phyloP scores from a whole-genome alignment of 1,140 invertebrate genomes.

The Drosophila ogumai region DNA sequence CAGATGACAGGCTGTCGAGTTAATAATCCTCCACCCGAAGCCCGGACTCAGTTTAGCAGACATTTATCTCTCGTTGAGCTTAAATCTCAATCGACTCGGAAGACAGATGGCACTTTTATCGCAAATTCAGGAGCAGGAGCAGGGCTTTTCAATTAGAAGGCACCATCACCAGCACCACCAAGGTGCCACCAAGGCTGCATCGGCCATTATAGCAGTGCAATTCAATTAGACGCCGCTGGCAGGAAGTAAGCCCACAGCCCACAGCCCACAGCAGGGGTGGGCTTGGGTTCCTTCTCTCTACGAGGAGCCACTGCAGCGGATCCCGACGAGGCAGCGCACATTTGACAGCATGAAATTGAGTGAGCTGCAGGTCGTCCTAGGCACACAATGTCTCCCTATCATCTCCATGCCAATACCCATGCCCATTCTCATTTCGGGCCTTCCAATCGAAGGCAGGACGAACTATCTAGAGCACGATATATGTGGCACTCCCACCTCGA shows the following conservation, averaged over 20 bases:
- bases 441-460: conserved; percentile 22
- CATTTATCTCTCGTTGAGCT: conserved; percentile 29
- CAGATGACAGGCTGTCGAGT: conserved; percentile 23
- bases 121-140: conserved; percentile 28
- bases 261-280: not conserved
- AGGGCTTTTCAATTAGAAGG: conserved; percentile 65
- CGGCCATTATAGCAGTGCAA: conserved; percentile 66
- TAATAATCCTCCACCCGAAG: conserved; percentile 29
- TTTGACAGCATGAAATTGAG: conserved; percentile 80
- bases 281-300: not conserved
- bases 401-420: not conserved
- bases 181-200: conserved; percentile 24
- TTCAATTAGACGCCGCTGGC: conserved; percentile 69
- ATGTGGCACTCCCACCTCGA: conserved; percentile 8
- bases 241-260: conserved; percentile 13
- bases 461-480: conserved; percentile 48
- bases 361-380: conserved; percentile 57
- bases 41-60: conserved; percentile 12
- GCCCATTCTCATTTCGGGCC: conserved; percentile 39
- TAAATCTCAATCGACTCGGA: conserved; percentile 22
- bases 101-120: conserved; percentile 53
- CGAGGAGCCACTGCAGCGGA: not conserved
- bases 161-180: not conserved
- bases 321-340: conserved; percentile 27
- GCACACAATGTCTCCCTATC: conserved; percentile 29